Evolutionary conservation across 1,140 invertebrate species (phyloP).

Genomic region (Bombus consobrinus): DNA sequence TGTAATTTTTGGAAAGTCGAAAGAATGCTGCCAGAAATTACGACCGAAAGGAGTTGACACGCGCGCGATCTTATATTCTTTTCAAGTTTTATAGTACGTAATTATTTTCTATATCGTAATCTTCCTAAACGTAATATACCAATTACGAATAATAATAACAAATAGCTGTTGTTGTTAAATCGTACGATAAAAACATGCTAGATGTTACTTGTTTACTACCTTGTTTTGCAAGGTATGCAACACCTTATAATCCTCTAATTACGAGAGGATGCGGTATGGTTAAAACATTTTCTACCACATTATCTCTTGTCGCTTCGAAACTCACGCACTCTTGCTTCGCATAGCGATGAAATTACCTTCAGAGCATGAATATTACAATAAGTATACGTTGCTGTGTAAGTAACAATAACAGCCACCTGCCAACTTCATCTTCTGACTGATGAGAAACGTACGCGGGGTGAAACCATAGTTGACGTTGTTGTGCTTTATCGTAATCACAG

Average conservation of each 20-base stretch:
- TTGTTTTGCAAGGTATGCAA: not conserved
- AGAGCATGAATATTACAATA: slow-evolving; percentile 11
- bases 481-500: not conserved
- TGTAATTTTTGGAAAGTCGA: too few relatives aligned
- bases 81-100: not conserved
- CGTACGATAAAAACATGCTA: not conserved
- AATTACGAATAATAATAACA: too few relatives aligned
- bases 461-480: not conserved
- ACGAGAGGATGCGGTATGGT: not conserved
- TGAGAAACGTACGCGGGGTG: not conserved
- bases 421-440: slow-evolving; percentile 18
- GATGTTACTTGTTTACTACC: not conserved
- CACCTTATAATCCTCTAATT: not conserved
- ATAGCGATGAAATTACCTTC: not conserved
- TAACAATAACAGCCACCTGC: slow-evolving; percentile 7
- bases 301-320: not conserved
- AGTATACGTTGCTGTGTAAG: not conserved
- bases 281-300: not conserved
- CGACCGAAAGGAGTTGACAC: not conserved
- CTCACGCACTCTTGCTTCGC: not conserved
- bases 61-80: too few relatives aligned
- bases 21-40: too few relatives aligned
- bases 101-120: not conserved
- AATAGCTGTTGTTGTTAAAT: too few relatives aligned
- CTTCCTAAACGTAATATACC: not conserved